Evolutionary conservation across 2,113 vertebrate species (phyloP), one percentile per base, ranked within the genome.

Genomic region (Pangasianodon gigas): DNA sequence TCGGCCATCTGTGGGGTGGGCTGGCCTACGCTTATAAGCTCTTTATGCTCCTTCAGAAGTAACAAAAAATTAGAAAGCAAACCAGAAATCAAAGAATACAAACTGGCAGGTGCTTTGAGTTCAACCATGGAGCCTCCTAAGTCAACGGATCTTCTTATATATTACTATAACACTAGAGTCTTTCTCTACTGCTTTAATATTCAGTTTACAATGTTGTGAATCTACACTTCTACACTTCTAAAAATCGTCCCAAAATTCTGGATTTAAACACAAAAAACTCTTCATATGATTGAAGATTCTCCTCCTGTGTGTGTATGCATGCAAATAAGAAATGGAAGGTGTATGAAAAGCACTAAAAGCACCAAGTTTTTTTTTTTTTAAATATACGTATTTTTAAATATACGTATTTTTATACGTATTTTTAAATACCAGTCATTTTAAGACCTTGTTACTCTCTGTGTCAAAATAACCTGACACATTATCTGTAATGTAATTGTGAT

Each of bases 1-100:
- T 74, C 41, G 94, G 96, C 96, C 97, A 97, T 97, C 97, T 98
- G 97, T 96, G 96, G 94, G 96, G 96, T 96, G 95, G 97, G 95
- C 95, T 94, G 95, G 93, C 95, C 96, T 92, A 89, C 91, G 95
- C 95, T 93, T 88, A 81, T 93, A 91, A 91, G 91, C 82, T 93
- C 69, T 94, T 95, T 95, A 94, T 95, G 90, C 87, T 65, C 5
- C 86, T 84, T 94, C 91, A 94, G 90, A 89, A 88, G 89, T 89
- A 92, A 92, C 93, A 88, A 86, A 90, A 86, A 80, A 89, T 48
- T 58, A 83, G 51, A 89, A 54, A 52, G 29, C 75, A 18, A 87
- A 60, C 32, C 85, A 85, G 32, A 67, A 67, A 69, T 26, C 24
- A 69, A 84, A 84, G 83, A 74, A 85, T 71, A 86, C 67, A 86